phyloP scores from a whole-genome alignment of 2,113 vertebrate species.

The Todiramphus chloris region DNA sequence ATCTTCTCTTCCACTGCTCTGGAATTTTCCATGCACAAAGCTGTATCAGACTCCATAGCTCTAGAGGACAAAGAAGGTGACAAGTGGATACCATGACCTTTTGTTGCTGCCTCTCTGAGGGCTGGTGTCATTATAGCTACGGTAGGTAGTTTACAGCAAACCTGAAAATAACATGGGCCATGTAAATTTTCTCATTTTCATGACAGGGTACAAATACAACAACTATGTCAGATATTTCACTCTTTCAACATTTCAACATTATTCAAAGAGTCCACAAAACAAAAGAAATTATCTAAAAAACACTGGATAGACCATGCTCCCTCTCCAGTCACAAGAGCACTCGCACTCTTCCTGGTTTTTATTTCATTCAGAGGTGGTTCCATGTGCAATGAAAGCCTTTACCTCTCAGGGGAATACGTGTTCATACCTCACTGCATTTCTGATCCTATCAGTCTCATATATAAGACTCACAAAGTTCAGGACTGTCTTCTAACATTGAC shows the following conservation, averaged over 20 bases:
- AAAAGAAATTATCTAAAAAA: constrained; percentile 20
- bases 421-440: constrained; percentile 14
- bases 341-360: not conserved
- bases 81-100: constrained; percentile 84
- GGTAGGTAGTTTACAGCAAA: constrained; percentile 72
- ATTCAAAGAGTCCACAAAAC: not conserved
- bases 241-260: not conserved
- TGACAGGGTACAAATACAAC: constrained; percentile 14
- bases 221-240: not conserved
- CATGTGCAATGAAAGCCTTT: not conserved
- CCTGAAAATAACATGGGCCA: constrained; percentile 75
- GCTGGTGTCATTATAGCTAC: constrained; percentile 87
- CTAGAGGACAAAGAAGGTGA: constrained; percentile 77
- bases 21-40: constrained; percentile 72
- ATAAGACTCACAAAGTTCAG: not conserved
- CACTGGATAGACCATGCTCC: not conserved
- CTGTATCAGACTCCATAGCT: constrained; percentile 79
- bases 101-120: constrained; percentile 83
- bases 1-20: constrained; percentile 79
- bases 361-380: not conserved
- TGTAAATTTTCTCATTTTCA: constrained; percentile 66
- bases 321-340: not conserved
- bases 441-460: constrained; percentile 35
- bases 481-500: not conserved
- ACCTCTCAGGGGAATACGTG: not conserved